These are phyloP conservation scores for Clarias magur DNA, from an alignment of 2,113 vertebrate species.

Conservation along the genomic window DNA sequence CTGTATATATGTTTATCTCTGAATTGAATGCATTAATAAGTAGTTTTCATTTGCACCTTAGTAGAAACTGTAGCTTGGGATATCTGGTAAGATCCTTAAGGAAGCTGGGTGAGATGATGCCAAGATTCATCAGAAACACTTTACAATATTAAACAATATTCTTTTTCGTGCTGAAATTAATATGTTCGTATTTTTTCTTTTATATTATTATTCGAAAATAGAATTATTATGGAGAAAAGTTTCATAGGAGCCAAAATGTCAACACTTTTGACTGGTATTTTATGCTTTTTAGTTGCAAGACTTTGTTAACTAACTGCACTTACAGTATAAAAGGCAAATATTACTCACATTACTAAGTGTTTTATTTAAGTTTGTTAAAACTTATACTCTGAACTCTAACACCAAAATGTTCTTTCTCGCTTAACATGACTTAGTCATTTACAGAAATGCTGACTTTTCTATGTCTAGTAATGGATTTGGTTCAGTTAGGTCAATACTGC, in stretches of 20 bases:
- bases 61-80: neutral
- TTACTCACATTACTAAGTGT: neutral
- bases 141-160: neutral
- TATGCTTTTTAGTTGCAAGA: slow-evolving; percentile 3
- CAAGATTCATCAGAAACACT: neutral
- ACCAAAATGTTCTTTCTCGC: neutral
- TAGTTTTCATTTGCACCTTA: neutral
- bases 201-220: neutral
- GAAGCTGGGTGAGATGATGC: neutral
- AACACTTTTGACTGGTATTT: neutral
- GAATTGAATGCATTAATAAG: neutral
- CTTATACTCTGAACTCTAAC: neutral
- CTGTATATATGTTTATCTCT: neutral
- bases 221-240: neutral
- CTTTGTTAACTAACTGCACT: neutral
- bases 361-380: neutral
- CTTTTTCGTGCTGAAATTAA: neutral
- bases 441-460: neutral
- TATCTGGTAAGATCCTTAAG: neutral
- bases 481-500: neutral
- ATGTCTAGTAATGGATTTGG: neutral
- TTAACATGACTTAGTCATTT: slow-evolving; percentile 17
- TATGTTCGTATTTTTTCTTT: neutral
- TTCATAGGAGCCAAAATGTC: neutral
- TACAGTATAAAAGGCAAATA: slow-evolving; percentile 6